Conservation (phyloP, 2,113 vertebrate species). For the Alosa alosa region DNA sequence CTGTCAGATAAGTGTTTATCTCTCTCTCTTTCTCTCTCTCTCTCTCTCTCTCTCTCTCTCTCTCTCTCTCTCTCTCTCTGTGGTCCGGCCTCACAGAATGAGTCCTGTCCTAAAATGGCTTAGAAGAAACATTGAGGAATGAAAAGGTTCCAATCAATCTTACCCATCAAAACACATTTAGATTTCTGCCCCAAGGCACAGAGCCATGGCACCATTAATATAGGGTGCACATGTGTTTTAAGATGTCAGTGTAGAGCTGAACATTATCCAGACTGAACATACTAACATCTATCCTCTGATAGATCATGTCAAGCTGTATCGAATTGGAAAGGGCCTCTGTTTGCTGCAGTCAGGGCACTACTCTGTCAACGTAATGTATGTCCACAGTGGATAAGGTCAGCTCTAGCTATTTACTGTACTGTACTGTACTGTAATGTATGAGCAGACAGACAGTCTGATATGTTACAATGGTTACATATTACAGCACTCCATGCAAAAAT, state of each 20-base stretch:
- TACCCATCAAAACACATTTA: background rate
- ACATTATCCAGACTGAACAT: background rate
- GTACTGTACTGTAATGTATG: background rate
- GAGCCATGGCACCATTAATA: background rate
- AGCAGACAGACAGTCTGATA: background rate
- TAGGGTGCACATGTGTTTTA: background rate
- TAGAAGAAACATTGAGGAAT: background rate
- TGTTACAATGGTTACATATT: background rate
- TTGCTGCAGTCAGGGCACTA: background rate
- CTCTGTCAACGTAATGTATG: background rate
- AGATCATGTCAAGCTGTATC: background rate
- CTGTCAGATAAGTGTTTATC: background rate
- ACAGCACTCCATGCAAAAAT: background rate
- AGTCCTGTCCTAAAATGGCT: background rate
- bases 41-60: background rate
- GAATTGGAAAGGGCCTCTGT: background rate
- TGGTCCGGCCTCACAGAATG: background rate
- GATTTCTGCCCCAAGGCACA: background rate
- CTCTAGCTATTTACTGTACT: background rate
- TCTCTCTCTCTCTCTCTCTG: background rate
- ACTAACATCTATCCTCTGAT: background rate
- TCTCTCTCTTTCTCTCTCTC: background rate
- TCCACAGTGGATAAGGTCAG: background rate
- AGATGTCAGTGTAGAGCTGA: background rate
- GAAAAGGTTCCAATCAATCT: background rate